phyloP scores from a whole-genome alignment of 2,888 invertebrate species.

The Trachelus stipa region DNA sequence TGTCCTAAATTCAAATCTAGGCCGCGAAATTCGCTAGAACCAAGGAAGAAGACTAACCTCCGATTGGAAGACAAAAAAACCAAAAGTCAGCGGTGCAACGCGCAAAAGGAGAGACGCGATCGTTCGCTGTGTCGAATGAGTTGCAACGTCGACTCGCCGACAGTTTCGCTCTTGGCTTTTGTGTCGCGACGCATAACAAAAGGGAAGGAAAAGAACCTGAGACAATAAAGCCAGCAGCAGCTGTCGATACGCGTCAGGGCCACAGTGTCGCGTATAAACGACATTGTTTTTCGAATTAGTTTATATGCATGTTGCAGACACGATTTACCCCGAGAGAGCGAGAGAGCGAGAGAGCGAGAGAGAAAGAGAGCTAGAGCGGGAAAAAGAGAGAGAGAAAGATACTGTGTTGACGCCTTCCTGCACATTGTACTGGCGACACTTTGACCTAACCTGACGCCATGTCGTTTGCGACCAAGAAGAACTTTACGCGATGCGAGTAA shows the following conservation, averaged over 20 bases:
- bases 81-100: neutral
- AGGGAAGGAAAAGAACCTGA: slow-evolving; percentile 12
- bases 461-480: neutral
- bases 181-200: slow-evolving; percentile 5
- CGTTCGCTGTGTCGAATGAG: neutral
- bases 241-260: slow-evolving; percentile 40
- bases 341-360: neutral
- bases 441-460: neutral
- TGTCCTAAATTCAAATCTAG: neutral
- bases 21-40: neutral
- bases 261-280: slow-evolving; percentile 36
- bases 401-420: neutral
- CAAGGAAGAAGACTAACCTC: neutral
- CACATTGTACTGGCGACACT: neutral
- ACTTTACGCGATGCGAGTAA: neutral
- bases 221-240: slow-evolving; percentile 29
- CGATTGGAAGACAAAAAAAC: too few species aligned
- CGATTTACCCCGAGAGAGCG: slow-evolving; percentile 2
- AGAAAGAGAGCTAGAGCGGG: too few species aligned
- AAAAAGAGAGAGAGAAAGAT: neutral
- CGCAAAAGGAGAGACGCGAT: neutral
- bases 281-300: slow-evolving; percentile 35
- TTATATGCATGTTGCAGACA: slow-evolving; percentile 19
- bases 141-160: neutral
- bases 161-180: neutral